Base-by-base conservation (phyloP, 2,797 vertebrate genomes). In the Lepilemur ruficaudatus region DNA sequence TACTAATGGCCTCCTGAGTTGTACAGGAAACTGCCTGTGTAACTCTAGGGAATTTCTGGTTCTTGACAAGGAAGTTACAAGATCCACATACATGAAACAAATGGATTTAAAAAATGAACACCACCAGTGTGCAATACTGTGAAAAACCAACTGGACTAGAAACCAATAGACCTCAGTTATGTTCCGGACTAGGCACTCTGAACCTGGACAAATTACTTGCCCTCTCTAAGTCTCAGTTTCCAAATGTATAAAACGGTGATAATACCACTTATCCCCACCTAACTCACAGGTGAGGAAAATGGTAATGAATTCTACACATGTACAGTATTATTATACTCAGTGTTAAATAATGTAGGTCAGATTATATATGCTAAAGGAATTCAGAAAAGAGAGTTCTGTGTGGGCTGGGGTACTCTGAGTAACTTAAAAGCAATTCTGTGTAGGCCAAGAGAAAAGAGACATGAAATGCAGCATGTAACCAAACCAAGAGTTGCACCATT, bases 341-440 rank as follows among this genome's bases (percentile, higher is more conserved):
- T 50, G 61, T 91, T 65, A 89, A 30, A 87, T 5, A 88, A 78
- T 78, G 30, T 57, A 89, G 67, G 86, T 91, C 81, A 76, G 30
- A 61, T 86, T 81, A 82, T 43, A 78, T 23, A 65, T 22, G 41
- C 15, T 91, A 41, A 6, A 94, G 12, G 25, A 93, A 95, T 91
- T 94, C 52, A 73, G 41, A 61, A 28, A 25, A 86, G 32, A 61
- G 43, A 70, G 86, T 70, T 89, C 86, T 85, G 48, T n/a, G 48
- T 91, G 55, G 28, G 23, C 46, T 89, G 52, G 65, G 89, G 13
- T 72, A 78, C 35, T 76, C 32, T 50, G 20, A 89, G 75, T 38
- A 89, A 92, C 84, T 89, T 90, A 79, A 89, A 89, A 94, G 61
- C 38, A 95, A 92, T 78, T 94, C 67, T 88, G 67, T 18, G 52